These are phyloP conservation scores for Tipula helvola DNA, from an alignment of 2,888 invertebrate genomes.

Conservation along the genomic window DNA sequence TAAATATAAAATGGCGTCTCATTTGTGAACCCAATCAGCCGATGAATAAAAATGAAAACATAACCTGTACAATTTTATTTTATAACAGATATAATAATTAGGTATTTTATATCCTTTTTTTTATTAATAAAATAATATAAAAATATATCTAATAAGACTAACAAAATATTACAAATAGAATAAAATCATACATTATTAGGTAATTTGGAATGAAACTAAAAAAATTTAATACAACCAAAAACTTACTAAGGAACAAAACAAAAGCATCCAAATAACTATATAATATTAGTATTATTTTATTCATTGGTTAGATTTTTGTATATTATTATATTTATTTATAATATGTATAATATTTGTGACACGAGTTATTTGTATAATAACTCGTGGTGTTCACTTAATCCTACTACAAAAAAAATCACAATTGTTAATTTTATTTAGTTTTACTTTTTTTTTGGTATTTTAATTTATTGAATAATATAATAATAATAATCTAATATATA, in stretches of 20 bases:
- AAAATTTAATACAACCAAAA: not conserved
- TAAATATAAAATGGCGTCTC: not conserved
- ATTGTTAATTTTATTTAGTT: not conserved
- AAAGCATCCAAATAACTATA: not conserved
- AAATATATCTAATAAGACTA: not conserved
- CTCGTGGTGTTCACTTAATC: not conserved
- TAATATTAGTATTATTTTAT: not conserved
- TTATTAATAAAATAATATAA: not conserved
- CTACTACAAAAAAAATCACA: not conserved
- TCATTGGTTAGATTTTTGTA: not conserved
- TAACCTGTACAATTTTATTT: not conserved
- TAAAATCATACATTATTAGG: not conserved
- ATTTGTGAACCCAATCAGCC: not conserved
- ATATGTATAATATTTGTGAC: not conserved
- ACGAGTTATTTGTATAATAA: not conserved
- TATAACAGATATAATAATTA: not conserved
- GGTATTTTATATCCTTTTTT: not conserved
- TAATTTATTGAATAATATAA: not conserved
- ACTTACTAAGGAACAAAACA: not conserved
- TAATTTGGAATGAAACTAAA: not conserved
- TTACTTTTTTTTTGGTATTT: not conserved
- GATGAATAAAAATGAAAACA: not conserved
- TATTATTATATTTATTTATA: not conserved
- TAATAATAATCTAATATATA: not conserved
- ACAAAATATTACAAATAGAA: not conserved